These are phyloP conservation scores for Drosophila subsilvestris DNA, from an alignment of 2,888 invertebrate species.

Conservation along the genomic window DNA sequence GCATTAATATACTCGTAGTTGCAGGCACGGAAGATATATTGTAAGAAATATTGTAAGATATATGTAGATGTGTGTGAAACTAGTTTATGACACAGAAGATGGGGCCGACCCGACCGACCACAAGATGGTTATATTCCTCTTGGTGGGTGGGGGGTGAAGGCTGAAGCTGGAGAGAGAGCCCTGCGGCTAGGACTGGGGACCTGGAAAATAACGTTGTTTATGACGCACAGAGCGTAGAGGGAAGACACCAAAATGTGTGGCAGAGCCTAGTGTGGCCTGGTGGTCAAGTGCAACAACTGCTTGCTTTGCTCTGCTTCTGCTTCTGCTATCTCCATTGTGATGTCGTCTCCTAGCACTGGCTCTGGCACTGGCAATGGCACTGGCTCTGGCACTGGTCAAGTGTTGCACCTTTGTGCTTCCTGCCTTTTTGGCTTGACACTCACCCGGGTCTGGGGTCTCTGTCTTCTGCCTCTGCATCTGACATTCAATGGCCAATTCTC, in stretches of 20 bases:
- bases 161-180: not conserved
- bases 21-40: constrained; percentile 17
- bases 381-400: constrained; percentile 58
- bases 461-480: constrained; percentile 27
- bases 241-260: not conserved
- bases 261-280: constrained; percentile 18
- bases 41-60: constrained; percentile 23
- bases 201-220: constrained; percentile 78
- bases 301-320: constrained; percentile 42
- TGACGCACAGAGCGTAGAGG: constrained; percentile 60
- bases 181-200: constrained; percentile 18
- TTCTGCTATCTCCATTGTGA: constrained; percentile 64
- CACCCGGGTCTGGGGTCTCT: constrained; percentile 57
- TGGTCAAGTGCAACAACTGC: constrained; percentile 73
- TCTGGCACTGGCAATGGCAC: constrained; percentile 21
- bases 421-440: constrained; percentile 68
- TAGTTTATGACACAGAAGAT: constrained; percentile 68
- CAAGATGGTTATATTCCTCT: not conserved
- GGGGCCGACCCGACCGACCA: constrained; percentile 25
- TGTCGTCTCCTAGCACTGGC: constrained; percentile 53
- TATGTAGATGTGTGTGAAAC: constrained; percentile 75
- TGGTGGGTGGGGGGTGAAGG: too few relatives aligned
- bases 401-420: constrained; percentile 55
- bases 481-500: constrained; percentile 73
- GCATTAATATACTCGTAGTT: constrained; percentile 63